Percentiles rank a stretch among this genome's conserved stretches.
Evolutionary conservation across 37 sponge, comb jelly and placozoan species (phyloP).

Genomic region (Agelas oroides): DNA sequence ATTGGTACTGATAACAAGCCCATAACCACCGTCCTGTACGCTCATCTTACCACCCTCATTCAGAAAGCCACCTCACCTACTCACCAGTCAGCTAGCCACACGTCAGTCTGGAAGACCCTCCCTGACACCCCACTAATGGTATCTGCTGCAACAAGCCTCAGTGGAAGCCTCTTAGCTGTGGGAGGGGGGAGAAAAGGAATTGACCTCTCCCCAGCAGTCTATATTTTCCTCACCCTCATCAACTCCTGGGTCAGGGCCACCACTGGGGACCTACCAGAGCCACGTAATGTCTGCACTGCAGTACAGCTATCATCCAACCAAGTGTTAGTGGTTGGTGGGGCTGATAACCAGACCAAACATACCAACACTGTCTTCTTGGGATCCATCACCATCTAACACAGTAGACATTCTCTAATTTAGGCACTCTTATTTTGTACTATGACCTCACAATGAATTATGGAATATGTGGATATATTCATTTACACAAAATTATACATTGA

Average conservation of each 20-base stretch:
- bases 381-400: too few relatives aligned
- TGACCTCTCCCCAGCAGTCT: conserved; percentile 43
- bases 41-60: conserved; percentile 22
- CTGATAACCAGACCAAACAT: too few relatives aligned
- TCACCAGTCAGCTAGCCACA: neutral
- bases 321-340: too few relatives aligned
- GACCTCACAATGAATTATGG: too few relatives aligned
- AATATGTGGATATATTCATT: too few relatives aligned
- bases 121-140: conserved; percentile 34
- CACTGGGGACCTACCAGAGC: too few relatives aligned
- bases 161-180: conserved; percentile 42
- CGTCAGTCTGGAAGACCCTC: conserved; percentile 18
- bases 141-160: conserved; percentile 18
- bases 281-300: too few relatives aligned
- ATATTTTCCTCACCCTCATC: conserved; percentile 50
- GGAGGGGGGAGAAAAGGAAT: conserved; percentile 39
- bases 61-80: conserved; percentile 13
- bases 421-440: too few relatives aligned
- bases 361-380: too few relatives aligned
- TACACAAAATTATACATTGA: too few relatives aligned
- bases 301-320: too few relatives aligned
- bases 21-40: conserved; percentile 9
- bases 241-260: conserved; percentile 41
- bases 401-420: too few relatives aligned
- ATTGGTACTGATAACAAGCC: conserved; percentile 59